Percentiles rank a stretch among this genome's conserved stretches.
These are phyloP conservation scores for Acromyrmex echinatior DNA, from an alignment of 1,140 invertebrate genomes.

Conservation along the genomic window DNA sequence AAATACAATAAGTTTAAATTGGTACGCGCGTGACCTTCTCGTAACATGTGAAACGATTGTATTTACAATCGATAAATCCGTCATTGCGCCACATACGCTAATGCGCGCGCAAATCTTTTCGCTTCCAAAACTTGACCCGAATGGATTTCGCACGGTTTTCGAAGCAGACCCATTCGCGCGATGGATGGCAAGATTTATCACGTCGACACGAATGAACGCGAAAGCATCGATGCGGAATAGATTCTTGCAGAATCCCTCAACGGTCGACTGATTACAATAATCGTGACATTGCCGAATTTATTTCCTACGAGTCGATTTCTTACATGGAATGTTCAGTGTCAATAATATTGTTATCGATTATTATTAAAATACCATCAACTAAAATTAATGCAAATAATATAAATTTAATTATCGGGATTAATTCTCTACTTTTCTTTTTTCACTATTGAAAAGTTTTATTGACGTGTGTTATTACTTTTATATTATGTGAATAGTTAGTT, in stretches of 20 bases:
- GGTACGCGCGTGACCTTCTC: constrained; percentile 30
- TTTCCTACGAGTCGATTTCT: background rate
- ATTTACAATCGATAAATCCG: constrained; percentile 39
- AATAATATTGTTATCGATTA: background rate
- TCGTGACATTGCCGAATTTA: background rate
- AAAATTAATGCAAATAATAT: background rate
- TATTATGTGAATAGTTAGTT: background rate
- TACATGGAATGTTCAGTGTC: background rate
- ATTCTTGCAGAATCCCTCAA: constrained; percentile 14
- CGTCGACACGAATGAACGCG: background rate
- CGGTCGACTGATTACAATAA: background rate
- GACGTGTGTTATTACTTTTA: background rate
- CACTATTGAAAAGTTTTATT: background rate
- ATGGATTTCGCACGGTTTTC: constrained; percentile 18
- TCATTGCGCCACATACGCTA: background rate
- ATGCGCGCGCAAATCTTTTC: background rate
- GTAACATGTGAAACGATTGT: background rate
- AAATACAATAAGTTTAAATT: constrained; percentile 45
- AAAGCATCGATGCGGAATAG: constrained; percentile 5
- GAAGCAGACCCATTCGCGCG: background rate
- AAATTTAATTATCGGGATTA: background rate
- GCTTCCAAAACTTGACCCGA: constrained; percentile 7
- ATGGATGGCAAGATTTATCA: constrained; percentile 31
- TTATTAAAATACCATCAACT: background rate
- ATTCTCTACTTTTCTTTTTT: background rate